Evolutionary conservation across 2,888 invertebrate genomes (phyloP).

Genomic region (Meganola albula): DNA sequence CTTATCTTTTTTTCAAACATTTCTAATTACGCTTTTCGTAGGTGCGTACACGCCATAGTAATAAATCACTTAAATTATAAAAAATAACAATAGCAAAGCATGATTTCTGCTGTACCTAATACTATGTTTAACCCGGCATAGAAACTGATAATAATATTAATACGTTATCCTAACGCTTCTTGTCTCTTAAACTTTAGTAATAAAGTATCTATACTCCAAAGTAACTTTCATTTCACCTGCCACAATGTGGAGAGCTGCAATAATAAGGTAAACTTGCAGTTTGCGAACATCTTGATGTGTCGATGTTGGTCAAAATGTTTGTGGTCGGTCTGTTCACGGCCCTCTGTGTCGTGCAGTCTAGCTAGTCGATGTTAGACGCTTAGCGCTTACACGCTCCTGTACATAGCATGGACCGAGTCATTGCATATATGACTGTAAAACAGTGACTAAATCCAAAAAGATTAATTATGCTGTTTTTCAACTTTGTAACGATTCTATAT

Average conservation of each 20-base stretch:
- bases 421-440: constrained; percentile 17
- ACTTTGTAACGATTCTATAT: no score
- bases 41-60: constrained; percentile 55
- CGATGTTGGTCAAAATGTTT: constrained; percentile 53
- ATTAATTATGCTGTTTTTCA: no score
- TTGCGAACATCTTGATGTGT: constrained; percentile 43
- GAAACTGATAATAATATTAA: constrained; percentile 38
- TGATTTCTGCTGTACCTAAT: constrained; percentile 43
- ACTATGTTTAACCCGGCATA: constrained; percentile 26
- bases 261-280: constrained; percentile 64
- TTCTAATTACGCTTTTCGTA: constrained; percentile 57
- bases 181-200: constrained; percentile 70
- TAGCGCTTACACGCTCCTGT: constrained; percentile 51
- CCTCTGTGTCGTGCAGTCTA: constrained; percentile 62
- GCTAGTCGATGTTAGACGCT: constrained; percentile 67
- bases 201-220: constrained; percentile 76
- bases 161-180: constrained; percentile 56
- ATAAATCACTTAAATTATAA: constrained; percentile 33
- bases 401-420: constrained; percentile 27
- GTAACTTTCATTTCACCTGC: constrained; percentile 75
- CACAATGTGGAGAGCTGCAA: constrained; percentile 64
- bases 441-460: no score
- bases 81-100: constrained; percentile 40
- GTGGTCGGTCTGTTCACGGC: constrained; percentile 40
- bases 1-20: constrained; percentile 41